Percentiles rank a stretch among this genome's conserved stretches.
phyloP scores from a whole-genome alignment of 1,140 invertebrate genomes.

The Drosophila neocordata region DNA sequence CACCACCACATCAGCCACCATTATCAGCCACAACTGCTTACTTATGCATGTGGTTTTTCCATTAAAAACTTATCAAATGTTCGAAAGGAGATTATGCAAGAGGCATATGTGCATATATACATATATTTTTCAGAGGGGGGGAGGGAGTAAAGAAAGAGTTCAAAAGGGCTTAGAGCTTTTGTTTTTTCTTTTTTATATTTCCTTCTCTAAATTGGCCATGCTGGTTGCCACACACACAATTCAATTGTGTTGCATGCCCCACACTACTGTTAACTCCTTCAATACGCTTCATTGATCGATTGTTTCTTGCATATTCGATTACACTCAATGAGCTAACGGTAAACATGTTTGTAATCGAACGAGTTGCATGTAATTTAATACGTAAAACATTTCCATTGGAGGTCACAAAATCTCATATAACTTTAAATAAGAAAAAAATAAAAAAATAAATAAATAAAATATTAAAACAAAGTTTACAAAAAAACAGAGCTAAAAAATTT shows the following conservation, averaged over 20 bases:
- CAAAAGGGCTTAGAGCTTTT: neutral
- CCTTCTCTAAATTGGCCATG: constrained; percentile 6
- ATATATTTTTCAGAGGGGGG: no score
- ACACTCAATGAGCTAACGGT: constrained; percentile 35
- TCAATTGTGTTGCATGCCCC: neutral
- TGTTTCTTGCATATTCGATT: constrained; percentile 44
- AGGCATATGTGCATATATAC: no score
- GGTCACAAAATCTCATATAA: constrained; percentile 19
- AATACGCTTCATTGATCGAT: constrained; percentile 21
- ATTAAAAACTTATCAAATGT: neutral
- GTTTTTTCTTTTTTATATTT: neutral
- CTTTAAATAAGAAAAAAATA: neutral
- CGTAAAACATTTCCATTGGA: constrained; percentile 46
- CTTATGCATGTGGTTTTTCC: constrained; percentile 6
- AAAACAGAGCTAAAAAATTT: no score
- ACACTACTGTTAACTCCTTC: neutral
- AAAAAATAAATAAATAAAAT: no score
- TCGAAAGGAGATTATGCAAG: neutral
- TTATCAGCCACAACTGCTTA: neutral
- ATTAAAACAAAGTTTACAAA: no score
- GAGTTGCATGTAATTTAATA: constrained; percentile 22
- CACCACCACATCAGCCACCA: no score
- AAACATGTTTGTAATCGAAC: constrained; percentile 1
- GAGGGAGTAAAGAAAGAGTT: constrained; percentile 12
- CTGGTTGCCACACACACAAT: constrained; percentile 3